Percentiles rank a stretch among this genome's conserved stretches.
phyloP scores from a whole-genome alignment of 2,113 vertebrate genomes.

The Hippoglossus stenolepis region DNA sequence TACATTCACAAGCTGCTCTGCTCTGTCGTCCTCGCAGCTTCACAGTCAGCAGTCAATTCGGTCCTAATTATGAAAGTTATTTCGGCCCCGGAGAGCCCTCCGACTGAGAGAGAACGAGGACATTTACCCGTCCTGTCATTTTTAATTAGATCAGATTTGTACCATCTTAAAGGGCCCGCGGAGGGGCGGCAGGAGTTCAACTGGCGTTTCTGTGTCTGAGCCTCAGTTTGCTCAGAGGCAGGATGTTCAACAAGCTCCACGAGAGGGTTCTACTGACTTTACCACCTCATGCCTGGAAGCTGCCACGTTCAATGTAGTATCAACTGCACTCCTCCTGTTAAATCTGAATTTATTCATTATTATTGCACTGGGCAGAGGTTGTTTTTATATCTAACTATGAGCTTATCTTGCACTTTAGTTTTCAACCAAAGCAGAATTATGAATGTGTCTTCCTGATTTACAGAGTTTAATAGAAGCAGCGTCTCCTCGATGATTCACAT shows the following conservation, averaged over 20 bases:
- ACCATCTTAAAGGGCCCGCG: slow-evolving; percentile 62
- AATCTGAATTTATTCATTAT: neutral
- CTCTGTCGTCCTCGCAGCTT: too few species aligned
- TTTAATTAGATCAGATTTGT: slow-evolving; percentile 76
- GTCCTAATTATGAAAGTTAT: too few species aligned
- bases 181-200: slow-evolving; percentile 65
- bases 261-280: neutral
- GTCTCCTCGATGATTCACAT: too few species aligned
- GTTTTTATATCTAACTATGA: too few species aligned
- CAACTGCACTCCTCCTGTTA: neutral
- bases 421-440: too few species aligned
- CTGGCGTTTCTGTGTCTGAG: slow-evolving; percentile 64
- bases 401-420: too few species aligned
- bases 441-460: too few species aligned
- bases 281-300: neutral
- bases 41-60: too few species aligned
- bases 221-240: slow-evolving; percentile 2
- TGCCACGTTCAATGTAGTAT: neutral
- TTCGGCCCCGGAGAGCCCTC: slow-evolving; percentile 47
- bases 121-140: slow-evolving; percentile 66
- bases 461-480: too few species aligned
- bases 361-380: too few species aligned
- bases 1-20: too few species aligned
- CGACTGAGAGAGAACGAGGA: slow-evolving; percentile 12
- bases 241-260: slow-evolving; percentile 12